Evolutionary conservation across 2,888 invertebrate genomes (phyloP).

Genomic region (Acronicta psi): DNA sequence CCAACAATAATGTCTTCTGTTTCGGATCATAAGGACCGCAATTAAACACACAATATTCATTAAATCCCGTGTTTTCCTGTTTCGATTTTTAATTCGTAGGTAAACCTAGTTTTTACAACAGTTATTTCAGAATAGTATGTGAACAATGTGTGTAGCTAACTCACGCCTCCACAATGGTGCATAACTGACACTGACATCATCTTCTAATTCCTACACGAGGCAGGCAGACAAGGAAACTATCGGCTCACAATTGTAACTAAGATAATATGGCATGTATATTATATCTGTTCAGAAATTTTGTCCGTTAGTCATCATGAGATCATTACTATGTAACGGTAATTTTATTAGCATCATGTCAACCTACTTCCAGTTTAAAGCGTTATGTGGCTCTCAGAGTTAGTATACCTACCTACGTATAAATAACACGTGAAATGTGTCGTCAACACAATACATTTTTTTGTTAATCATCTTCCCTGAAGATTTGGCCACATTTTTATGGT

Average conservation of each 20-base stretch:
- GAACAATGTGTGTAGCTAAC: conserved; percentile 19
- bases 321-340: conserved; percentile 50
- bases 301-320: conserved; percentile 50
- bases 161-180: conserved; percentile 36
- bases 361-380: conserved; percentile 46
- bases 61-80: too few species aligned
- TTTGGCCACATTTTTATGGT: conserved; percentile 1
- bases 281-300: conserved; percentile 34
- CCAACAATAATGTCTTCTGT: too few species aligned
- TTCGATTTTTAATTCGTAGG: too few species aligned
- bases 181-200: conserved; percentile 38
- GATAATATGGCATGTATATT: conserved; percentile 44
- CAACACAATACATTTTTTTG: conserved; percentile 22
- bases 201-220: conserved; percentile 36
- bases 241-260: conserved; percentile 28
- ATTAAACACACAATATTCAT: too few species aligned
- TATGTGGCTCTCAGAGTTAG: conserved; percentile 21
- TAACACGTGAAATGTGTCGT: conserved; percentile 23
- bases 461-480: conserved; percentile 8
- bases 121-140: not conserved
- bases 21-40: too few species aligned
- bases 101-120: not conserved
- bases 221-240: conserved; percentile 42
- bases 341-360: conserved; percentile 48
- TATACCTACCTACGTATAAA: too few species aligned